Conservation (phyloP, 2,888 invertebrate genomes). For the Cosmorhoe ocellata region DNA sequence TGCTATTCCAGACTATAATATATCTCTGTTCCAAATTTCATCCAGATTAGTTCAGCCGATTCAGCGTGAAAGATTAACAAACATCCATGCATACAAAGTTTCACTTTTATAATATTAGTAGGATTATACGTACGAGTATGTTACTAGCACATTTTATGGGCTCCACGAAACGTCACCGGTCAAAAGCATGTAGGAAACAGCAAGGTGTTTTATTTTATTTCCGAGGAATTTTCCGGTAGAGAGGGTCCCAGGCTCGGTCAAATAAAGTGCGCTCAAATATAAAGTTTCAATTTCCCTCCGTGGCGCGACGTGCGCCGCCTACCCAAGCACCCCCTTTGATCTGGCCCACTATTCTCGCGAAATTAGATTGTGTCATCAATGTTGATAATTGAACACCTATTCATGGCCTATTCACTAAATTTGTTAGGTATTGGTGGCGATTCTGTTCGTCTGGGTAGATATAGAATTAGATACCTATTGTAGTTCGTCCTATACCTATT, state of each 20-base stretch:
- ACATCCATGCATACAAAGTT: too few species aligned
- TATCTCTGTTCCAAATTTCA: too few species aligned
- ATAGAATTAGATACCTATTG: too few species aligned
- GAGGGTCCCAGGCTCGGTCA: constrained; percentile 65
- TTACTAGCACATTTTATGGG: too few species aligned
- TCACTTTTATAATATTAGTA: too few species aligned
- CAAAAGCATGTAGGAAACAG: constrained; percentile 41
- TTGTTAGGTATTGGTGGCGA: neutral
- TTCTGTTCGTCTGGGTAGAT: too few species aligned
- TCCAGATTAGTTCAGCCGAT: too few species aligned
- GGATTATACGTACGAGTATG: too few species aligned
- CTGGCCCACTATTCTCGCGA: constrained; percentile 38
- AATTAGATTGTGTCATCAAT: constrained; percentile 38
- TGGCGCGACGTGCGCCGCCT: constrained; percentile 63
- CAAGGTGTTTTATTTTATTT: constrained; percentile 68
- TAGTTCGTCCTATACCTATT: too few species aligned
- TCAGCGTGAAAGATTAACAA: too few species aligned
- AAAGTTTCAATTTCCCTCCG: constrained; percentile 77
- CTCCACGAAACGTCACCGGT: constrained; percentile 2
- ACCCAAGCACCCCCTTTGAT: constrained; percentile 57
- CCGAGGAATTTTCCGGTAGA: constrained; percentile 63
- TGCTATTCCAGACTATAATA: too few species aligned
- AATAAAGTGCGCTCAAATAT: constrained; percentile 77
- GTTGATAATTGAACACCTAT: constrained; percentile 33
- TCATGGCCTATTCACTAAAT: constrained; percentile 31